Base-by-base conservation (phyloP, 1,140 invertebrate genomes). In the Zaprionus lachaisei region DNA sequence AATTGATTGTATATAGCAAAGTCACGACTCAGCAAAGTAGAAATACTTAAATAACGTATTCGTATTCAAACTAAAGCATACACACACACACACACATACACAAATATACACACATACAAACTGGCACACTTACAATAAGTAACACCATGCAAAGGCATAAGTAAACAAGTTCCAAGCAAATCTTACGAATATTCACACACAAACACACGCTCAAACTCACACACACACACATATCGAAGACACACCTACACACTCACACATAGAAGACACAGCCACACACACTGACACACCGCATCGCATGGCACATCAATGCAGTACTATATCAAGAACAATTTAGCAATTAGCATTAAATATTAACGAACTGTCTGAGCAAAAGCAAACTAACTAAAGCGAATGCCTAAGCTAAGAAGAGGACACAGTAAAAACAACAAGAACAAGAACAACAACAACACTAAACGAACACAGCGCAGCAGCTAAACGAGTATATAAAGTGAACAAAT, bases 291-390 rank as follows among this genome's bases (percentile, higher is more conserved):
- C 38, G 5, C 34, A 56, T 49, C n/a, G 20, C 41, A 58, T 62
- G 17, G 72, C 83, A 87, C 80, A 82, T 77, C 72, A 86, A 78
- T 61, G 67, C 69, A 83, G 69, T 72, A 41, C 38, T 47, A 76
- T 84, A 89, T 84, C 71, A 61, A 54, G 66, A 70, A 79, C 65
- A 87, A 89, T 84, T 89, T 89, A 84, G 65, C 85, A 89, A 81
- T 84, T 84, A 89, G 67, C 73, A 83, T 84, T 84, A 89, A 79
- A 79, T 56, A 84, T 79, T 73, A 77, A 84, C 54, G 34, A 79
- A 82, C 62, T 87, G 81, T 87, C 84, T 87, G 84, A 87, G 81
- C 84, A 81, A 76, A 89, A 89, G 80, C 63, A 75, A 84, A 89
- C 84, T 89, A 81, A 80, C 83, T 83, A 83, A 82, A 78, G 71